A percentile compares a stretch with the other conserved stretches of the same genome.
These are phyloP conservation scores for Intellagama lesueurii DNA, from an alignment of 2,797 vertebrate species.

Conservation along the genomic window DNA sequence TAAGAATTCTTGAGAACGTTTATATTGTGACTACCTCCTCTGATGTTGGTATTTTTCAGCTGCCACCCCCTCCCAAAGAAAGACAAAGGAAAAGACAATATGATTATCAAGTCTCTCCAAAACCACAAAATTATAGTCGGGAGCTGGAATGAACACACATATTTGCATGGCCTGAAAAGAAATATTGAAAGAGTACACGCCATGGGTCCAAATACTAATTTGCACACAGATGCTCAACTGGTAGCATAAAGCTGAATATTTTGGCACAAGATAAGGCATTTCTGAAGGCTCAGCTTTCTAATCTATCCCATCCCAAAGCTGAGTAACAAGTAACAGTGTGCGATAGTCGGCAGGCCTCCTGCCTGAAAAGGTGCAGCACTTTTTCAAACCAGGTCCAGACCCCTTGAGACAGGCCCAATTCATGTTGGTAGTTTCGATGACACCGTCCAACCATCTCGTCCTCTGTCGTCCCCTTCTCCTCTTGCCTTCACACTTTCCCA, in stretches of 20 bases:
- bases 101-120: constrained; percentile 16
- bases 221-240: not conserved
- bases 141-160: not conserved
- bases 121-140: not conserved
- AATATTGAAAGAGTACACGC: not conserved
- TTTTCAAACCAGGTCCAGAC: not conserved
- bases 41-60: not conserved
- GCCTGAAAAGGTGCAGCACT: not conserved
- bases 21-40: not conserved
- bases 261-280: not conserved
- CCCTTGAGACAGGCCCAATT: not conserved
- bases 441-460: too few species aligned
- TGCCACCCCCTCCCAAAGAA: not conserved
- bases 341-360: too few species aligned
- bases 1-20: not conserved
- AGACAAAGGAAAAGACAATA: constrained; percentile 4
- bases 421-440: too few species aligned
- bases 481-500: too few species aligned
- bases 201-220: not conserved
- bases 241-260: not conserved
- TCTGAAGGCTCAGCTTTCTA: not conserved
- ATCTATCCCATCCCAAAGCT: not conserved
- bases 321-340: too few species aligned
- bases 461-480: too few species aligned
- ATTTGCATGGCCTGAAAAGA: not conserved